Conservation (phyloP, 35 echinoderm and acorn worm species). For the Eucidaris tribuloides region DNA sequence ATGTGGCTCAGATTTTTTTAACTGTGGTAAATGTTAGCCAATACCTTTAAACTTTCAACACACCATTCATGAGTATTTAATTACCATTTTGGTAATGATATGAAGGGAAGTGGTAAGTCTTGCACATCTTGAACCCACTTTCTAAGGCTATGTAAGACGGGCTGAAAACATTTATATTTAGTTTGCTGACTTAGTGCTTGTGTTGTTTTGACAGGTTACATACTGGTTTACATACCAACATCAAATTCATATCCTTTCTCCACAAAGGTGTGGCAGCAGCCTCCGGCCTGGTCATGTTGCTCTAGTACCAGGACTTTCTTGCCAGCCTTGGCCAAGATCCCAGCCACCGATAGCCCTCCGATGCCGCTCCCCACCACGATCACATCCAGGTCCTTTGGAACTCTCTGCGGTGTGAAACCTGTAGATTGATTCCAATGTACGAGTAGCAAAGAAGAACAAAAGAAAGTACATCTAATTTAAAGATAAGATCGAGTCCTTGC, state of each 20-base stretch:
- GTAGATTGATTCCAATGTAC: not conserved
- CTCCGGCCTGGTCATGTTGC: conserved; percentile 98
- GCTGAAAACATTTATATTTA: too few species aligned
- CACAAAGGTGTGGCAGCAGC: conserved; percentile 91
- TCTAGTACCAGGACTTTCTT: conserved; percentile 97
- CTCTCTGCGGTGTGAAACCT: conserved; percentile 81
- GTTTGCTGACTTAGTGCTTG: too few species aligned
- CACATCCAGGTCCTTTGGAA: conserved; percentile 84
- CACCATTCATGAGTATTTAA: too few species aligned
- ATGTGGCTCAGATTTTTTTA: too few species aligned
- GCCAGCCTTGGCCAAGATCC: conserved; percentile 66
- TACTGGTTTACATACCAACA: conserved; percentile 65
- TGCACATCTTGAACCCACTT: too few species aligned
- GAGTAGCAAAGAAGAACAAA: not conserved
- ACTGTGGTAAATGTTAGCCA: too few species aligned
- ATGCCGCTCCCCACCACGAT: conserved; percentile 96
- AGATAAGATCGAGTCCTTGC: not conserved
- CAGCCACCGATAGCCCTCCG: conserved; percentile 75
- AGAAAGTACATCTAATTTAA: not conserved
- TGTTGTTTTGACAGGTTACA: too few species aligned
- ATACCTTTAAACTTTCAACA: too few species aligned
- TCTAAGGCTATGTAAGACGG: too few species aligned
- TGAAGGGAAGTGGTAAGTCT: too few species aligned
- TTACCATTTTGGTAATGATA: too few species aligned
- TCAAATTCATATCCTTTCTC: conserved; percentile 99